Evolutionary conservation across 2,113 vertebrate genomes (phyloP), one percentile per base, ranked within the genome.

Genomic region (Ptychochromis oligacanthus): DNA sequence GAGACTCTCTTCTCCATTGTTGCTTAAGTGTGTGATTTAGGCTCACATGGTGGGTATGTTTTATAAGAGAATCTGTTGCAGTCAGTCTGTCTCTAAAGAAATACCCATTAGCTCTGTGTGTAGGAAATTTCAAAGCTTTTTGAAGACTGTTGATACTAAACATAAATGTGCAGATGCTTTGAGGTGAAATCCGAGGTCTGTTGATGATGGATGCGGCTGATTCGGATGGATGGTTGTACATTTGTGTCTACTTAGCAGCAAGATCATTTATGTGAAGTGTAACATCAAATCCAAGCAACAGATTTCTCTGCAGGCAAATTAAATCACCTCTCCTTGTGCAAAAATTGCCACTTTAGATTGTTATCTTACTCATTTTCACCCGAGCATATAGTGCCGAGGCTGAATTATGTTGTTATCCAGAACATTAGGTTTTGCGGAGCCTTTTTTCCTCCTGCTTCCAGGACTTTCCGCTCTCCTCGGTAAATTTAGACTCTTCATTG

Each of bases 401-500:
- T 70, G 52, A 31, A 65, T 77, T 75, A 52, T 65, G 76, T 70
- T 76, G 70, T 89, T 83, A 74, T 82, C 20, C 78, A 70, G 64
- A 65, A 81, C 89, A 89, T 89, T 87, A 86, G 67, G 38, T 84
- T 87, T 74, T 64, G 77, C 72, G 61, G 64, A 77, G 75, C 36
- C 55, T 84, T n/a, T 77, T 76, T 75, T 8, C 57, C 70, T 80
- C 77, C 65, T 61, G 80, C 15, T 81, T 54, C 38, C 46, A 59
- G 74, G 74, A 74, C 87, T 81, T 82, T 77, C 22, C 26, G 81
- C 79, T 86, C 81, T 75, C 82, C 84, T 81, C 24, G 7, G 82
- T 90, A 87, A 88, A 91, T 81, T 91, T 76, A 84, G 84, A 81
- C 58, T 84, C 60, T 52, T 83, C 70, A 84, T 79, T 79, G 57